Conservation (phyloP, 2,113 vertebrate species). For the Desmodus rotundus region DNA sequence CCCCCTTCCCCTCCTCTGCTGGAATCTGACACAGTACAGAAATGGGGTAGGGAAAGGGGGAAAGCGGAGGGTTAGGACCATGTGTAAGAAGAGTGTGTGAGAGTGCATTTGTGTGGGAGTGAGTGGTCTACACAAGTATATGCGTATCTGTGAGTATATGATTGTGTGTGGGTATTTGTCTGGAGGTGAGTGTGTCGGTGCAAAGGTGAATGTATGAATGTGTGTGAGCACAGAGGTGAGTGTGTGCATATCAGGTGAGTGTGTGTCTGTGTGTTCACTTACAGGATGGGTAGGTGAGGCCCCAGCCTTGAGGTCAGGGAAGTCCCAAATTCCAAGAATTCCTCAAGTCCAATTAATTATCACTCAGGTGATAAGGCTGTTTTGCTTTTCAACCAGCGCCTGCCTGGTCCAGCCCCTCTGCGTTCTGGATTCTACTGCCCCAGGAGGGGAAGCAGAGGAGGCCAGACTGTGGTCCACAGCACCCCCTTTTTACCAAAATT, state of each 20-base stretch:
- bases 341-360: not conserved
- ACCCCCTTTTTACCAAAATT: no score
- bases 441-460: not conserved
- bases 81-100: not conserved
- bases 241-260: not conserved
- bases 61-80: not conserved
- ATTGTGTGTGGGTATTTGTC: not conserved
- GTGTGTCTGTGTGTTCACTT: not conserved
- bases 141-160: not conserved
- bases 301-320: not conserved
- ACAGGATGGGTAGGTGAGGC: not conserved
- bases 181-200: not conserved
- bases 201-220: not conserved
- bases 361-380: not conserved
- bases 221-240: not conserved
- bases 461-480: not conserved
- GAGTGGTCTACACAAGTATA: not conserved
- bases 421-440: not conserved
- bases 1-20: not conserved
- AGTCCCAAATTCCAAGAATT: slow-evolving; percentile 2
- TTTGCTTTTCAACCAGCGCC: not conserved
- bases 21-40: not conserved
- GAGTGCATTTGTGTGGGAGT: not conserved
- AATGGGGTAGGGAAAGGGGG: not conserved
- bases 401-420: not conserved